Evolutionary conservation across 2,797 vertebrate genomes (phyloP).

Genomic region (Artibeus jamaicensis): DNA sequence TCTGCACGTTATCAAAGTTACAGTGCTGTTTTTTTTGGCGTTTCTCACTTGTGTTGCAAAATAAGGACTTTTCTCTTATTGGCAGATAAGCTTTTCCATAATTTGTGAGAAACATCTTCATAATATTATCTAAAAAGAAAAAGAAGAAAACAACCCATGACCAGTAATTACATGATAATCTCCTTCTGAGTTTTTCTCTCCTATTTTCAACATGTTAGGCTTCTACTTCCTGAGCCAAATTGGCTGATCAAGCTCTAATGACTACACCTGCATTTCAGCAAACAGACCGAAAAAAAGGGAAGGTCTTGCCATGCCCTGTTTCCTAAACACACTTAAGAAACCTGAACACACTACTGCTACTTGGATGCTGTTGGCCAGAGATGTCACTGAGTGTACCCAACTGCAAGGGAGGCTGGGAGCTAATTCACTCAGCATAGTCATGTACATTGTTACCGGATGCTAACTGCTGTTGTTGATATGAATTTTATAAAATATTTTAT

Average conservation of each 20-base stretch:
- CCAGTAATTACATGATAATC: neutral
- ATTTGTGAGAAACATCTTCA: constrained; percentile 44
- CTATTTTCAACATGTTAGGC: neutral
- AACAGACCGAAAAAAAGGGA: neutral
- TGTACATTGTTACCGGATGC: neutral
- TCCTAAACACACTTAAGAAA: neutral
- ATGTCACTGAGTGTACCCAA: neutral
- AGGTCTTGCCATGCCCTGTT: neutral
- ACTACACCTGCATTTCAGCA: neutral
- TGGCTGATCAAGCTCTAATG: neutral
- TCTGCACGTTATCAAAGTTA: neutral
- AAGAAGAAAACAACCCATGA: neutral
- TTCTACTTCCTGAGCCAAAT: neutral
- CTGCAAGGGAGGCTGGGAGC: neutral
- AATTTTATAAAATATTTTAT: neutral
- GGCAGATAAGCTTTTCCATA: neutral
- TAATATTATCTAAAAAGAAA: constrained; percentile 51
- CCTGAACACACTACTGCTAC: neutral
- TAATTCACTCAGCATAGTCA: neutral
- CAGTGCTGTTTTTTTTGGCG: neutral
- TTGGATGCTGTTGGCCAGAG: neutral
- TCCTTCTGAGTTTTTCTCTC: neutral
- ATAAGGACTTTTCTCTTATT: constrained; percentile 28
- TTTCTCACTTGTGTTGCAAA: constrained; percentile 52
- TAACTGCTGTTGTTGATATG: neutral